Base-by-base conservation (phyloP, 2,797 vertebrate species). In the Micromesistius poutassou region DNA sequence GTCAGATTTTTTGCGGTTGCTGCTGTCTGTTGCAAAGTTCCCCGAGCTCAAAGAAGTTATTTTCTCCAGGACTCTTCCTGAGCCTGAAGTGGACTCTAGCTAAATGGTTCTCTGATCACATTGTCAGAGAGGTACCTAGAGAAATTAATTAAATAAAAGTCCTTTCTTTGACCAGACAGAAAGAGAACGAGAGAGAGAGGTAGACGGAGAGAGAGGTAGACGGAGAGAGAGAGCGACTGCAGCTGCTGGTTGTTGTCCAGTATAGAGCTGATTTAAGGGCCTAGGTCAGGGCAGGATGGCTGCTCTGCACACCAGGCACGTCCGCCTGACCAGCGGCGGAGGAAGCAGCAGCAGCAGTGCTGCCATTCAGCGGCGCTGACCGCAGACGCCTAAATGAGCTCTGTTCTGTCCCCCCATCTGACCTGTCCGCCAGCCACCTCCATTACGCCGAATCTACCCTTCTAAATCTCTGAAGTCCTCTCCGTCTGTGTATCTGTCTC, bases 231-330 rank as follows among this genome's bases (percentile, higher is more conserved):
- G 80, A 80, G 78, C 50, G 81, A 73, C 84, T 79, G 90, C 90
- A 91, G 90, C 90, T 93, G 91, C 86, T 86, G 79, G 81, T 85
- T 83, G 83, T 87, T 89, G 88, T 91, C 85, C 85, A 87, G 91
- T 89, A 87, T 85, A 86, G 87, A 88, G 90, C 91, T 94, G 92
- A 93, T 92, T 92, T 92, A 91, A 90, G 91, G 90, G 91, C 86
- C 85, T 84, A 86, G 85, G 91, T 88, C 91, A 89, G 89, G 93
- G 91, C 90, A 92, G 92, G 88, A 79, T 82, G 85, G 85, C 91
- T 92, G 55, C 87, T 95, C 89, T 85, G 88, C 86, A 94, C 91
- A 93, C 93, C 76, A 78, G 86, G 91, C 93, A 94, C 93, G 93
- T 94, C 89, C 84, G 85, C 87, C 84, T 91, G 85, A 90, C 85